Base-by-base conservation (phyloP, 2,113 vertebrate species). In the Myotis yumanensis region DNA sequence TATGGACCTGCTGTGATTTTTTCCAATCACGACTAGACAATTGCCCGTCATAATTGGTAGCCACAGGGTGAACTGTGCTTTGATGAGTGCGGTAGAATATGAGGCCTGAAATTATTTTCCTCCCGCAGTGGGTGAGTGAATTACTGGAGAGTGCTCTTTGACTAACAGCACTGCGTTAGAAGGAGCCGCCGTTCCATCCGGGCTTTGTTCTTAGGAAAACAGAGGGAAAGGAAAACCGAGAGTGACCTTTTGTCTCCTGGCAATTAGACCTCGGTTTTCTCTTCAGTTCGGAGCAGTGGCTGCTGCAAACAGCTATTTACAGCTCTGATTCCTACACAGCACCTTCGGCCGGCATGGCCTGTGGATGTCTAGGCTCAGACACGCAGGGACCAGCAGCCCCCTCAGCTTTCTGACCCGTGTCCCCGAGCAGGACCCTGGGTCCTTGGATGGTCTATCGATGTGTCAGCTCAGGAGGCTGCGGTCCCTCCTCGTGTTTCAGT, bases 61-160 rank as follows among this genome's bases (percentile, higher is more conserved):
- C 90, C 82, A 95, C 20, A 46, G 76, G 68, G 84, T 86, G 73
- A 92, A 90, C 64, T 32, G 40, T 73, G 86, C 88, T 97, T 96
- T 97, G 87, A 95, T 96, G 81, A 48, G 32, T 95, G 76, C 48
- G 76, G 68, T 52, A 80, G 35, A 86, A 35, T 35, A 88, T 28
- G n/a, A 96, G 85, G 43, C 37, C 48, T 90, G 51, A 81, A 96
- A 84, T 97, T 83, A 89, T 95, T 93, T 95, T 73, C 81, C 37
- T 93, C 40, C 40, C 37, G 66, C 72, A 75, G 52, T 82, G 91
- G 94, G 96, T 90, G 95, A 93, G 92, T 96, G 92, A 92, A 96
- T 97, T 97, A 96, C 73, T 86, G 54, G 59, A 88, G 76, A 93
- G 92, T 69, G 62, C 85, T 95, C 86, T 90, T 86, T 95, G 68